Evolutionary conservation across 1,140 invertebrate genomes (phyloP).

Genomic region (Cyphomyrmex costatus): DNA sequence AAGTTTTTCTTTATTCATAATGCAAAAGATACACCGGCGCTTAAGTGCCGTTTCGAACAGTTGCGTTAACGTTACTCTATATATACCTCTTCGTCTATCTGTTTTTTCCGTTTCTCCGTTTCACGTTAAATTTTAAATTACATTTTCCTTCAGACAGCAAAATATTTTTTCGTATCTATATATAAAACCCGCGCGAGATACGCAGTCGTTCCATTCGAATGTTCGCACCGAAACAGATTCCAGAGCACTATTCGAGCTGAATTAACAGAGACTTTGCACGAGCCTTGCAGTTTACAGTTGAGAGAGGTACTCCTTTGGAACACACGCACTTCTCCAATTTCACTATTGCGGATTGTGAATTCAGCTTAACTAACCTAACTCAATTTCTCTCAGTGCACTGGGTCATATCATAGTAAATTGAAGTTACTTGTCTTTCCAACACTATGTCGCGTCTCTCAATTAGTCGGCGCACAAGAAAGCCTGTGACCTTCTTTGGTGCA

Average conservation of each 20-base stretch:
- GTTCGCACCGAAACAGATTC: conserved; percentile 18
- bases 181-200: not conserved
- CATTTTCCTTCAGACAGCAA: conserved; percentile 17
- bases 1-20: conserved; percentile 64
- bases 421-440: conserved; percentile 79
- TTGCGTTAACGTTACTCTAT: conserved; percentile 35
- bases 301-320: conserved; percentile 39
- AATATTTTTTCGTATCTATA: not conserved
- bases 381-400: conserved; percentile 77
- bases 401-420: conserved; percentile 82
- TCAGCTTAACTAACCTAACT: conserved; percentile 82
- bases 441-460: conserved; percentile 67
- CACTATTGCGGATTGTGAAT: conserved; percentile 74
- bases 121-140: conserved; percentile 56
- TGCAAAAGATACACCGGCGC: conserved; percentile 55
- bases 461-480: conserved; percentile 62
- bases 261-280: conserved; percentile 39
- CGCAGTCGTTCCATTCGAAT: not conserved
- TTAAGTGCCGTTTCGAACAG: conserved; percentile 58
- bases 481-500: conserved; percentile 47
- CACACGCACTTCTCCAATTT: conserved; percentile 59
- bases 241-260: not conserved
- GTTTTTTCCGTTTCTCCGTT: conserved; percentile 4
- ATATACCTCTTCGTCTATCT: not conserved
- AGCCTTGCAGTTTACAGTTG: conserved; percentile 21